Conservation (phyloP, 2,888 invertebrate genomes). For the Cyclophora punctaria region DNA sequence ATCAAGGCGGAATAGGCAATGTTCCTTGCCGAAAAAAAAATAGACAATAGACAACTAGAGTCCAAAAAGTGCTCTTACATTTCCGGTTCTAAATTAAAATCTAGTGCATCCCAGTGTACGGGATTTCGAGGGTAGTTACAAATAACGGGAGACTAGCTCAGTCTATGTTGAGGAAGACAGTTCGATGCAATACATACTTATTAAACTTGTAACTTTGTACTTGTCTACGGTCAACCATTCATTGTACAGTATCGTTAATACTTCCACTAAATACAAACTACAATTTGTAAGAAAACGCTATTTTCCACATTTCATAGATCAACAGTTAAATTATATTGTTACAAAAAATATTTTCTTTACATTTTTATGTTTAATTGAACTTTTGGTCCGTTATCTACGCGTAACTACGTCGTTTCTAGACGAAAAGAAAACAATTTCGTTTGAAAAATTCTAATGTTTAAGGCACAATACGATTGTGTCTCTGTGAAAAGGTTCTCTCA, state of each 20-base stretch:
- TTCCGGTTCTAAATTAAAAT: constrained; percentile 34
- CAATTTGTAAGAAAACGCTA: not conserved
- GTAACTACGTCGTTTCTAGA: constrained; percentile 30
- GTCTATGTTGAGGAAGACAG: constrained; percentile 67
- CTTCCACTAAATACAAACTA: constrained; percentile 25
- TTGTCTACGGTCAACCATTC: constrained; percentile 38
- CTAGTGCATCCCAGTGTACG: constrained; percentile 69
- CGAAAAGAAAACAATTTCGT: no score
- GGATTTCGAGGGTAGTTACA: constrained; percentile 38
- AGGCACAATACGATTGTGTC: constrained; percentile 69
- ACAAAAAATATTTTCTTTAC: constrained; percentile 63
- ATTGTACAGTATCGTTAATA: constrained; percentile 31
- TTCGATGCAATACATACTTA: constrained; percentile 44
- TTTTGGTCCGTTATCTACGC: constrained; percentile 62
- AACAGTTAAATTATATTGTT: constrained; percentile 56
- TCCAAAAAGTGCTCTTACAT: constrained; percentile 66
- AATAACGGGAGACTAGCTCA: constrained; percentile 47
- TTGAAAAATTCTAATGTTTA: constrained; percentile 29
- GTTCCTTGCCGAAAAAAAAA: not conserved
- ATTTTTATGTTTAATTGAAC: constrained; percentile 44
- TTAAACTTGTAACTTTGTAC: constrained; percentile 55
- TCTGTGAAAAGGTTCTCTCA: constrained; percentile 34
- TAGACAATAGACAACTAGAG: constrained; percentile 16
- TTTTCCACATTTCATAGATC: constrained; percentile 12
- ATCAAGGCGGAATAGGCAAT: not conserved